A percentile compares a stretch with the other conserved stretches of the same genome.
phyloP scores from a whole-genome alignment of 1,140 invertebrate genomes.

The Drosophila micromelanica region DNA sequence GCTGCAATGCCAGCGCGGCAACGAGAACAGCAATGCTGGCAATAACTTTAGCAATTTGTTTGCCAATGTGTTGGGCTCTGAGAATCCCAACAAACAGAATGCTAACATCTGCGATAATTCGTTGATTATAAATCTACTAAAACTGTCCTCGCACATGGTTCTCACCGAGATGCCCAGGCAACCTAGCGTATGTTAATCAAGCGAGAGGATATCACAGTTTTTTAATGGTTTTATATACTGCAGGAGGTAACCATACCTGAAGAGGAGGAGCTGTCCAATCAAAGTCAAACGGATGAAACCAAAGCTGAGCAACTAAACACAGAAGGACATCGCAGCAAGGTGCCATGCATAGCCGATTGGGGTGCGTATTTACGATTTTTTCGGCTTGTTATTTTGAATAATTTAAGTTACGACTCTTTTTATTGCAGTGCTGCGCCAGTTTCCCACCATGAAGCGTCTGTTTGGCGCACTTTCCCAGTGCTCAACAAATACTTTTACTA shows the following conservation, averaged over 20 bases:
- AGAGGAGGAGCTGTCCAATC: conserved; percentile 81
- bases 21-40: conserved; percentile 82
- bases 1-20: conserved; percentile 85
- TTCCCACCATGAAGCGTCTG: conserved; percentile 92
- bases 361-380: conserved; percentile 41
- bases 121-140: conserved; percentile 89
- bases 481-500: conserved; percentile 88
- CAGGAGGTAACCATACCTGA: conserved; percentile 82
- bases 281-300: conserved; percentile 91
- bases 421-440: conserved; percentile 88
- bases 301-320: conserved; percentile 89
- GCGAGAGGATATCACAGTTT: no score
- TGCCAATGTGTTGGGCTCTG: conserved; percentile 88
- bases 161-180: conserved; percentile 87
- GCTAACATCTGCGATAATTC: conserved; percentile 87
- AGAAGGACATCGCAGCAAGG: conserved; percentile 83
- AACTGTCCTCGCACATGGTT: conserved; percentile 88
- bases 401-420: not conserved
- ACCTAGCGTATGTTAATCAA: conserved; percentile 56
- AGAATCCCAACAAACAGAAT: conserved; percentile 85
- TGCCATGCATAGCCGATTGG: conserved; percentile 90
- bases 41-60: conserved; percentile 88
- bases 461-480: conserved; percentile 90
- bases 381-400: conserved; percentile 61
- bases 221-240: not conserved